Evolutionary conservation across 2,113 vertebrate genomes (phyloP), one percentile per base, ranked within the genome.

Genomic region (Mirza zaza): DNA sequence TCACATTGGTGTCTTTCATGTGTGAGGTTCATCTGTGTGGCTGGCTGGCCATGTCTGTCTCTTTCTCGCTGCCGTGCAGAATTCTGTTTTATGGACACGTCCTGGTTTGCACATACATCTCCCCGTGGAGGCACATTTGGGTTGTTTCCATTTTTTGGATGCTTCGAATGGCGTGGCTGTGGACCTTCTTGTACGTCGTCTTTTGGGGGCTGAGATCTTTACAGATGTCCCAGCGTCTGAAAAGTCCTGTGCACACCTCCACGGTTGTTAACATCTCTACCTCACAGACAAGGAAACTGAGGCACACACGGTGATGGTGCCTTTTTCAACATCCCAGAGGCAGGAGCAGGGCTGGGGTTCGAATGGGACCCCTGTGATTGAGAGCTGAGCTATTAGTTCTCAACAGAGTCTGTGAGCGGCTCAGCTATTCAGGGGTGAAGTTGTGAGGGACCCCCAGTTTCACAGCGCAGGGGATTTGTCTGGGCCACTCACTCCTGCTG

Each of bases 221-320:
- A 4, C 4, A 20, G 8, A 1, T 1, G 55, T 61, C 5, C 6
- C 32, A 1, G n/a, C 3, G 25, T n/a, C 2, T 0, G 21, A 5
- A 3, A 3, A 13, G 21, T 10, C 29, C 52, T 23, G 1, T 0
- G 15, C 1, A 0, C 11, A n/a, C 4, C 59, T 61, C 2, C 5
- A 0, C 4, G 2, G 27, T 15, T n/a, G 9, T 21, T 9, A 29
- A 13, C 25, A 12, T 75, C 23, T 27, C 48, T 5, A 42, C 13
- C 27, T 55, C 20, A 55, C 0, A 14, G 81, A 15, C 0, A 3
- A 48, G 48, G 45, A 67, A 42, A 29, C 52, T n/a, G 23, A 75
- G 55, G 36, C 80, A 17, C 1, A 5, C 21, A 29, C 8, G 2
- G 11, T 17, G 4, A 50, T 17, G 3, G 15, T 20, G 34, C n/a